These are phyloP conservation scores for Drosophila tanythrix DNA, from an alignment of 2,888 invertebrate species.

Conservation along the genomic window DNA sequence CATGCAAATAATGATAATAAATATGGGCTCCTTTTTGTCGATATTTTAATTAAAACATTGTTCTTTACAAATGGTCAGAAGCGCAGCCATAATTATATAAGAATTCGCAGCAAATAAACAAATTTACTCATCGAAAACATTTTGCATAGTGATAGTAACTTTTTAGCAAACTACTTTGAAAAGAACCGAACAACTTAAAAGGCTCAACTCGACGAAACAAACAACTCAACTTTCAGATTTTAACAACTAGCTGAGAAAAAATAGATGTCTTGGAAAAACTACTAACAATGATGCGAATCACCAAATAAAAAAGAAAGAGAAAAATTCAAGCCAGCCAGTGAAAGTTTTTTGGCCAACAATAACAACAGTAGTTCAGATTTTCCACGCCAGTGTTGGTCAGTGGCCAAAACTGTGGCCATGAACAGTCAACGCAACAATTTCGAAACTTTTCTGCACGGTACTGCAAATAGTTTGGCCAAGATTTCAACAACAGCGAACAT, in stretches of 20 bases:
- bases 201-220: conserved; percentile 22
- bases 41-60: neutral
- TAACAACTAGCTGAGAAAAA: conserved; percentile 27
- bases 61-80: neutral
- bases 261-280: conserved; percentile 26
- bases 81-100: neutral
- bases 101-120: neutral
- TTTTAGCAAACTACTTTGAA: neutral
- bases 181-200: conserved; percentile 22
- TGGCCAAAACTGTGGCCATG: conserved; percentile 44
- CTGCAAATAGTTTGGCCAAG: conserved; percentile 50
- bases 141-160: conserved; percentile 3
- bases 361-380: conserved; percentile 7
- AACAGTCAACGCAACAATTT: conserved; percentile 55
- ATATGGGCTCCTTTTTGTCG: no score
- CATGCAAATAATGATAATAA: neutral
- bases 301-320: neutral
- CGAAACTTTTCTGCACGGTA: conserved; percentile 33
- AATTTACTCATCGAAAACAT: neutral
- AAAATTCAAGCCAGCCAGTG: conserved; percentile 29
- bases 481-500: conserved; percentile 23
- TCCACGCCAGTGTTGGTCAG: conserved; percentile 17
- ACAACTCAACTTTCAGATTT: conserved; percentile 7
- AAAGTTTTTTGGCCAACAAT: conserved; percentile 59
- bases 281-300: conserved; percentile 4